Evolutionary conservation across 2,888 invertebrate genomes (phyloP), one percentile per base, ranked within the genome.

Genomic region (Phengaris arion): DNA sequence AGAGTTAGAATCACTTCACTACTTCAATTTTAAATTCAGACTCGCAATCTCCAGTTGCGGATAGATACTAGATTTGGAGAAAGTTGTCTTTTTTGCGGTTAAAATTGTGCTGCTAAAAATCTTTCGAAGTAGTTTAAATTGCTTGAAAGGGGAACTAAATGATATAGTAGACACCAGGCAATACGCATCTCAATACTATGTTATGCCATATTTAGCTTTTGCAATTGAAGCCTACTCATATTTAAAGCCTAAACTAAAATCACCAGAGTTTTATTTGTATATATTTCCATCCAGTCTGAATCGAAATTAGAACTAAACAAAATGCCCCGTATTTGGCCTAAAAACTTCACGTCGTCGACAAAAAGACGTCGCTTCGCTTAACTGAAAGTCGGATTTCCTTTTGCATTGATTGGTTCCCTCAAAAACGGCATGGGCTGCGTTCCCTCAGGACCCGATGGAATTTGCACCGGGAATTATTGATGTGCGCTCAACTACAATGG

Each of bases 381-480:
- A 54, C 55, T 57, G 51, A 15, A 52, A 51, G 70, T 46, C 45
- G 35, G 35, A 35, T 35, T 35, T 35, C 35, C 35, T 35, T 72
- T 74, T 64, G 52, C 73, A 73, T 68, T 68, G 72, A 59, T 46
- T 15, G 55, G 64, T 78, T 74, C 77, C 77, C 69, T 75, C 75
- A 75, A 69, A 77, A 76, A 76, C 75, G 74, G 74, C 74, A 77
- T 79, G 75, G 77, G 77, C 52, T 74, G 79, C 74, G 74, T 54
- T 78, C 77, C 79, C 76, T 59, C 74, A 76, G 75, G 77, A 75
- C 69, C 64, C 74, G 70, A 51, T 35, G 78, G 74, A 76, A 77
- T 77, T 69, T 77, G 54, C 77, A 76, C 55, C 74, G 64, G 76
- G 78, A 79, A 79, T 79, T 79, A 79, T 79, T 79, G 79, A 79